Evolutionary conservation across 2,797 vertebrate species (phyloP).

Genomic region (Schizothorax lantsangensis): DNA sequence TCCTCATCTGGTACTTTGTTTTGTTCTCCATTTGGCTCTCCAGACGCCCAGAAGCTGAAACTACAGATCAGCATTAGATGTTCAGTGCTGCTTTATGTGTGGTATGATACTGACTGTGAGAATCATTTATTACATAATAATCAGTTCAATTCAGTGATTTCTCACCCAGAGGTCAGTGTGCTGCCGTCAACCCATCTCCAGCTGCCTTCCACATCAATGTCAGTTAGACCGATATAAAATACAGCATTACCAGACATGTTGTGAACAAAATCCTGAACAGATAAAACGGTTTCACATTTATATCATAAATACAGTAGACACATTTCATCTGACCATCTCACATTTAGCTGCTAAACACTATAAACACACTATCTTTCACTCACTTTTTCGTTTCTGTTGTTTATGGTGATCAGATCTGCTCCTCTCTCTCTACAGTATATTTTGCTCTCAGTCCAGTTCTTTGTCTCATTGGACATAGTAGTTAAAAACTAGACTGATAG

Average conservation of each 20-base stretch:
- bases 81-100: neutral
- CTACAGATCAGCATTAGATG: neutral
- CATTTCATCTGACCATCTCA: neutral
- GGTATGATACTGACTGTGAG: neutral
- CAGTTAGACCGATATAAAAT: neutral
- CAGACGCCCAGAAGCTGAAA: neutral
- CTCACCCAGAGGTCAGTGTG: neutral
- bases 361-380: neutral
- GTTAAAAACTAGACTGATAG: too few species aligned
- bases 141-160: neutral
- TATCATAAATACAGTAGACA: neutral
- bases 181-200: neutral
- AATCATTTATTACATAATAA: neutral
- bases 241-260: neutral
- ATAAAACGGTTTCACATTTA: neutral
- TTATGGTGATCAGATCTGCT: conserved; percentile 2
- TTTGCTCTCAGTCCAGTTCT: neutral
- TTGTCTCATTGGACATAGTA: neutral
- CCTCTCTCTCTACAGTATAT: neutral
- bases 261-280: neutral
- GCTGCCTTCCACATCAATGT: accelerated
- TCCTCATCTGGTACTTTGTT: neutral
- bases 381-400: neutral
- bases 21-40: too few species aligned
- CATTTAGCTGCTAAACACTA: neutral